Evolutionary conservation across 2,888 invertebrate species (phyloP), one percentile per base, ranked within the genome.

Genomic region (Microctonus aethiopoides): DNA sequence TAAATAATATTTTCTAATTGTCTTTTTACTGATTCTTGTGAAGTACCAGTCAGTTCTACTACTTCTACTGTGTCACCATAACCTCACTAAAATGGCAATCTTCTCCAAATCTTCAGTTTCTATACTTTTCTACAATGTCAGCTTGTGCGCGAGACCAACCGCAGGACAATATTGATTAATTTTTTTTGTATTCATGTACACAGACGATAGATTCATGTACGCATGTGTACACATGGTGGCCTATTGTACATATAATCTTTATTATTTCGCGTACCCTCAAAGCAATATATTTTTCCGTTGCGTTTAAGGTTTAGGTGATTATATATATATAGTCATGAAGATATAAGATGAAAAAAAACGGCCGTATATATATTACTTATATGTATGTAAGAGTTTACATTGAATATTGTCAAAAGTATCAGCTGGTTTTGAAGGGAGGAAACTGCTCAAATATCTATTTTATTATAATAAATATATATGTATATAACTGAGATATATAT

Each of bases 91-190:
- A 65, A 65, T 56, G 34, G 24, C n/a, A 24, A 36, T 65, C 56
- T 56, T 13, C 26, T 16, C 24, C n/a, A n/a, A 46, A 41, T 13
- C 56, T 39, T 22, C 16, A 56, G 16, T 56, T 16, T 34, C 36
- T 34, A 7, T 29, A 34, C 29, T 34, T 29, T 32, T 51, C 32
- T 52, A 13, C 34, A 13, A 32, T 52, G 56, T 56, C 26, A 39
- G 56, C 56, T 36, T 34, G 56, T 65, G 65, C 65, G 65, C 65
- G 56, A 56, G 65, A 56, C 56, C 36, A 36, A 56, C 39, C 56
- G 56, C 54, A 65, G 39, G 36, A 54, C 39, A 54, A 65, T 65
- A 65, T 65, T 65, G 65, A 65, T 65, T 39, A 65, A 34, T 65
- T 65, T 56, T 56, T 22, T 57, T 22, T 64, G 51, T 36, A 46